Evolutionary conservation across 2,888 invertebrate species (phyloP).

Genomic region (Ornithoptera alexandrae): DNA sequence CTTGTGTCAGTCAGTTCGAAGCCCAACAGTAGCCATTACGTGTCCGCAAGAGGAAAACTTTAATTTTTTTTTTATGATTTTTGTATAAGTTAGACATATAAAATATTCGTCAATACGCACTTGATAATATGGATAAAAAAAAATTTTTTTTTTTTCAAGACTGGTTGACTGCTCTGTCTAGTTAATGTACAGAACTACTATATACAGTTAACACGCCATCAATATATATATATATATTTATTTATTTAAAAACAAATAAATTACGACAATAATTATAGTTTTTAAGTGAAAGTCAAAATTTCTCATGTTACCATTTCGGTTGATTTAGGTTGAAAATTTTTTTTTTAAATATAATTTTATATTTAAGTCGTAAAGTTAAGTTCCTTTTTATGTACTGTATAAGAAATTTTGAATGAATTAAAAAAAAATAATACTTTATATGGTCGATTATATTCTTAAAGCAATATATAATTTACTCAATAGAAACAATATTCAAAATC

Average conservation of each 20-base stretch:
- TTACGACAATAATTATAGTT: conserved; percentile 40
- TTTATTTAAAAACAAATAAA: background rate
- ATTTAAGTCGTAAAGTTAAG: conserved; percentile 12
- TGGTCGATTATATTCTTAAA: conserved; percentile 12
- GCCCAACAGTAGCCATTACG: too few species aligned
- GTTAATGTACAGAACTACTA: too few species aligned
- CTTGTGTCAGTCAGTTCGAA: too few species aligned
- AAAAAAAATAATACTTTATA: conserved; percentile 2
- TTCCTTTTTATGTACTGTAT: conserved; percentile 2
- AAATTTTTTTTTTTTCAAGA: too few species aligned
- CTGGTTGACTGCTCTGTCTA: too few species aligned
- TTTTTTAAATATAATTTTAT: conserved; percentile 11
- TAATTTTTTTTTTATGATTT: too few species aligned
- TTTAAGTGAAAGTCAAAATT: conserved; percentile 41
- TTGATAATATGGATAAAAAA: too few species aligned
- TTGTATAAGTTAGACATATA: too few species aligned
- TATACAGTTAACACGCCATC: too few species aligned
- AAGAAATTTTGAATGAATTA: conserved; percentile 3
- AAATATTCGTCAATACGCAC: too few species aligned
- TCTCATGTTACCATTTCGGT: conserved; percentile 33
- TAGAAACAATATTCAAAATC: conserved; percentile 5
- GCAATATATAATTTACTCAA: conserved; percentile 10
- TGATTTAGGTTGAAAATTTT: conserved; percentile 25
- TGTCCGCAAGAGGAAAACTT: too few species aligned
- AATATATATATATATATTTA: too few species aligned